Conservation (phyloP, 2,888 invertebrate genomes). For the Hydraecia micacea region DNA sequence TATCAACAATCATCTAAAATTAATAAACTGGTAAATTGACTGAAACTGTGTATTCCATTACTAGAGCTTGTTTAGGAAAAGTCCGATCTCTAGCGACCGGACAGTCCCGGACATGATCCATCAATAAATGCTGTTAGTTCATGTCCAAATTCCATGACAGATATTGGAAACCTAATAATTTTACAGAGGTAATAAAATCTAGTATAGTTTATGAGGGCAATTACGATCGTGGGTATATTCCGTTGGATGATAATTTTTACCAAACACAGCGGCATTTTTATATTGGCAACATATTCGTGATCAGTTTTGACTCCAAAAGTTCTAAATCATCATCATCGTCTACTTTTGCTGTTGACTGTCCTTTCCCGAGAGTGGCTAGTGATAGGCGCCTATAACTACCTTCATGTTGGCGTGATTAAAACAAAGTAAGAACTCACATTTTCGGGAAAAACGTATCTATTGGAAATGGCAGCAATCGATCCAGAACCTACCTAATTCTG, state of each 20-base stretch:
- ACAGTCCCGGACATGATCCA: conserved; percentile 22
- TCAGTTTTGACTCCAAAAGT: too few species aligned
- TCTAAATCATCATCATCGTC: too few species aligned
- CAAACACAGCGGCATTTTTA: too few species aligned
- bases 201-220: too few species aligned
- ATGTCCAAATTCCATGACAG: background rate
- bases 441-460: background rate
- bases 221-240: too few species aligned
- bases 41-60: background rate
- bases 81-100: background rate
- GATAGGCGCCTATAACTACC: background rate
- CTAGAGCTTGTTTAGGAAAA: conserved; percentile 10
- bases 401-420: too few species aligned
- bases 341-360: too few species aligned
- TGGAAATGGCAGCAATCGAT: background rate
- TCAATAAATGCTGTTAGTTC: conserved; percentile 23
- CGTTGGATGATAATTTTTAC: too few species aligned
- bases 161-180: conserved; percentile 13
- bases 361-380: background rate
- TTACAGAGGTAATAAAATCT: background rate
- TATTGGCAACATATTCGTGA: too few species aligned
- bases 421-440: background rate
- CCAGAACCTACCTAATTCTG: background rate
- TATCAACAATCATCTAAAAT: background rate
- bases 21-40: background rate